Percentiles rank a stretch among this genome's conserved stretches.
These are phyloP conservation scores for Hemicrepidius hirtus DNA, from an alignment of 2,888 invertebrate genomes.

Conservation along the genomic window DNA sequence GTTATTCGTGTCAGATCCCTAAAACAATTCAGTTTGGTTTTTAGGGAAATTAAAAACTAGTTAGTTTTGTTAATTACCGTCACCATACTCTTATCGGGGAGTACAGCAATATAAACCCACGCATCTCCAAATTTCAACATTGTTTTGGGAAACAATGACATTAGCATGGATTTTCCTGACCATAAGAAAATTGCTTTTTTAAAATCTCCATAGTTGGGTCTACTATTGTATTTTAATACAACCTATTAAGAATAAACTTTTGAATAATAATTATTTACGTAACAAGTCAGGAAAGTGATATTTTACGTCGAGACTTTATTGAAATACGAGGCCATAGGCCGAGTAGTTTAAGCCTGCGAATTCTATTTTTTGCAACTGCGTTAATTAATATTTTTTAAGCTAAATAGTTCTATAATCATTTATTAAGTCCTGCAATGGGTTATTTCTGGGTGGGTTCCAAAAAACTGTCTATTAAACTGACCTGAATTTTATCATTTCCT, in stretches of 20 bases:
- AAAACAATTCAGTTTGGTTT: not conserved
- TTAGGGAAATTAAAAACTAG: too few relatives aligned
- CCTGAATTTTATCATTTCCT: not conserved
- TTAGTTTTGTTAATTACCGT: conserved; percentile 1
- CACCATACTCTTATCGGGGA: conserved; percentile 30
- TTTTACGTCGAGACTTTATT: too few relatives aligned
- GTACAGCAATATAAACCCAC: conserved; percentile 43
- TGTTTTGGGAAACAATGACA: not conserved
- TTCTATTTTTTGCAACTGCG: too few relatives aligned
- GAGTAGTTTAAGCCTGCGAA: too few relatives aligned
- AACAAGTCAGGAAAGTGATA: too few relatives aligned
- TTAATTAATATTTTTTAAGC: too few relatives aligned
- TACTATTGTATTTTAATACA: conserved; percentile 34
- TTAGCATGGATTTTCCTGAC: not conserved
- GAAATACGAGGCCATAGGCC: too few relatives aligned
- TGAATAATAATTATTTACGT: too few relatives aligned
- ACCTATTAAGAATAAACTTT: conserved; percentile 27
- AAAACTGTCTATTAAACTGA: not conserved
- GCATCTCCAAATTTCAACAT: conserved; percentile 29
- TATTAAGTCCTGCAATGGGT: too few relatives aligned
- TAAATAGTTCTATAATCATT: too few relatives aligned
- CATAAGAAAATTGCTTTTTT: not conserved
- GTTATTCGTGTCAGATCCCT: not conserved
- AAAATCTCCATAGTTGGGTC: conserved; percentile 28
- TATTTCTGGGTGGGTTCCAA: too few relatives aligned